Evolutionary conservation across 2,797 vertebrate genomes (phyloP).

Genomic region (Clarias fuscus): DNA sequence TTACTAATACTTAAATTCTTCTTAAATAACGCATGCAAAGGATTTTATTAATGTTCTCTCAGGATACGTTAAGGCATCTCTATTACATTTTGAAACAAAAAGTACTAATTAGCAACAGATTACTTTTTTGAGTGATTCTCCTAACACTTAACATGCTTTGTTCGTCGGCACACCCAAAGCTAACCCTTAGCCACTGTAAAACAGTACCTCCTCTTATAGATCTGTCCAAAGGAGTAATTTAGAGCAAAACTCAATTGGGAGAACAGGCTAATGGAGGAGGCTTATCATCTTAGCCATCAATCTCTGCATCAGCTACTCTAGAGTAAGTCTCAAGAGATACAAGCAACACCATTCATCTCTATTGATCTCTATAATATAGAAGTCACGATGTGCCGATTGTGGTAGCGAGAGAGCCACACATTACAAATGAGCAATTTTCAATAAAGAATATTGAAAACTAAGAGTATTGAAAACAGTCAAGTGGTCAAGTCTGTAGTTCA

Average conservation of each 20-base stretch:
- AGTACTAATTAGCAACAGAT: background rate
- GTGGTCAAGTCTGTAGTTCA: background rate
- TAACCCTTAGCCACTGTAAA: background rate
- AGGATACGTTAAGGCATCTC: background rate
- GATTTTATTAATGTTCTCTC: no score
- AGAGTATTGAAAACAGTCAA: no score
- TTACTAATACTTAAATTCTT: background rate
- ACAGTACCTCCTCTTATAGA: slow-evolving; percentile 14
- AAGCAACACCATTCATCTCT: slow-evolving; percentile 15
- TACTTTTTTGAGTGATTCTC: background rate
- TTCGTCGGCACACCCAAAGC: background rate
- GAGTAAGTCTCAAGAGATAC: slow-evolving; percentile 25
- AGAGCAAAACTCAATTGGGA: slow-evolving; percentile 36
- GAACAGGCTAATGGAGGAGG: slow-evolving; percentile 47
- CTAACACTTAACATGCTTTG: background rate
- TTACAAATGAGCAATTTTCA: background rate
- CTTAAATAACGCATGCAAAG: background rate
- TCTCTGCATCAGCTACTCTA: slow-evolving; percentile 25
- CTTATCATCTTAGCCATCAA: slow-evolving; percentile 52
- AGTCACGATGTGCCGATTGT: background rate
- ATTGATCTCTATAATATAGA: slow-evolving; percentile 7
- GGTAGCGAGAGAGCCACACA: background rate
- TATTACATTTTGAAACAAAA: background rate
- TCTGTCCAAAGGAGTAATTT: slow-evolving; percentile 45
- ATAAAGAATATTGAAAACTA: background rate